Percentiles rank a stretch among this genome's conserved stretches.
Evolutionary conservation across 2,797 vertebrate species (phyloP).

Genomic region (Hyperoplus immaculatus): DNA sequence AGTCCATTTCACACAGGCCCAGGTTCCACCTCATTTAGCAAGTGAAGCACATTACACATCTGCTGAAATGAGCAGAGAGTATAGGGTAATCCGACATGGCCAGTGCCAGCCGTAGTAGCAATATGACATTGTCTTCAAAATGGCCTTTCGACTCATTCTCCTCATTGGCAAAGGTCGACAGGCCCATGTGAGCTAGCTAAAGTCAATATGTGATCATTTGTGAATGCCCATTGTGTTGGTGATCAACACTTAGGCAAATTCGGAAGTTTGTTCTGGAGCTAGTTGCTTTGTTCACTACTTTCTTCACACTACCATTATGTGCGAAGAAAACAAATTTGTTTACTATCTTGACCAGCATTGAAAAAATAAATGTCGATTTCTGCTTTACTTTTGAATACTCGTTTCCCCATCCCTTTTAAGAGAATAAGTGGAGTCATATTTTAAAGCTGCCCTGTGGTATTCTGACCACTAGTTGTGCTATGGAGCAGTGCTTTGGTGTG

Average conservation of each 20-base stretch:
- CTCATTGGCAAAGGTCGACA: slow-evolving; percentile 32
- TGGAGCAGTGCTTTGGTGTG: background rate
- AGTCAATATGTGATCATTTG: background rate
- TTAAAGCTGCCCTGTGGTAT: background rate
- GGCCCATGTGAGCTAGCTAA: slow-evolving; percentile 10
- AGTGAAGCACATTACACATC: slow-evolving; percentile 80
- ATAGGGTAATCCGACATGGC: slow-evolving; percentile 27
- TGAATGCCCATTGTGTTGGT: background rate
- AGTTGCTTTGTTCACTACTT: background rate
- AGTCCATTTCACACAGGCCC: slow-evolving; percentile 76
- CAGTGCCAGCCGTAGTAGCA: background rate
- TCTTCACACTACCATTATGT: too few relatives aligned
- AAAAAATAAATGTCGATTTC: background rate
- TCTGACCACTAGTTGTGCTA: background rate
- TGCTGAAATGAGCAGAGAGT: slow-evolving; percentile 64
- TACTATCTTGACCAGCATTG: background rate
- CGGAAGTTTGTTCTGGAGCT: background rate
- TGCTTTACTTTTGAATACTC: background rate
- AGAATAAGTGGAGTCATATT: background rate
- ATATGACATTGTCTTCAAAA: slow-evolving; percentile 40
- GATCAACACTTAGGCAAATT: background rate
- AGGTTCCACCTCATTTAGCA: slow-evolving; percentile 80
- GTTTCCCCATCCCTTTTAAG: background rate
- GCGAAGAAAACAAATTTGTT: background rate
- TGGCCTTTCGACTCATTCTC: background rate